Evolutionary conservation across 2,113 vertebrate genomes (phyloP), one percentile per base, ranked within the genome.

Genomic region (Hyla sarda): DNA sequence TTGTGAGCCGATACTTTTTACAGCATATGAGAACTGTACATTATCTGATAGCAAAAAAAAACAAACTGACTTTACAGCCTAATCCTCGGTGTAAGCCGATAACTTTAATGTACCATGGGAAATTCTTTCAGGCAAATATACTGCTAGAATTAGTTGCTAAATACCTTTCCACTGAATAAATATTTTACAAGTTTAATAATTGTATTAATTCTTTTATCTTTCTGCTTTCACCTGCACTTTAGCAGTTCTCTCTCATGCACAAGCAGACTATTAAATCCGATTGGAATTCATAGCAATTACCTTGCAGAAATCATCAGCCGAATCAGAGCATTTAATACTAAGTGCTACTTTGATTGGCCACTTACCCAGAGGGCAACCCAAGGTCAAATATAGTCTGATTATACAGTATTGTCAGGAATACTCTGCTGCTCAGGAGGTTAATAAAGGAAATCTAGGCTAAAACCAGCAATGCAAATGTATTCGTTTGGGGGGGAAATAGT

Each of bases 151-250:
- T 72, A 60, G 34, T 30, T 54, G 69, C 69, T 72, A 45, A 69
- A 60, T 75, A 60, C 13, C 37, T 47, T 58, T 41, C 34, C 23
- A 21, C 52, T 47, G 52, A 65, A 81, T 83, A 83, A 83, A 83
- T 83, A 83, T 83, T 83, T 74, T 75, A 83, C 82, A 74, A 58
- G 50, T 83, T 83, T 74, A 74, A 83, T 45, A 5, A 74, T 83
- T 74, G 56, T 75, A 73, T 60, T 83, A 37, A 45, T 73, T 60
- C n/a, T 69, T 13, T 45, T 62, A 2, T 10, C 65, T 79, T 58
- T 41, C 80, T 82, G 45, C n/a, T 23, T 52, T 69, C 23, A 5
- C n/a, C 50, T 16, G 23, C 58, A 28, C 34, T 45, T 48, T 16
- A 25, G n/a, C 77, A 80, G 56, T 47, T 37, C 60, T 81, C 58